Evolutionary conservation across 1,140 invertebrate genomes (phyloP).

Genomic region (Hormaphis cornu): DNA sequence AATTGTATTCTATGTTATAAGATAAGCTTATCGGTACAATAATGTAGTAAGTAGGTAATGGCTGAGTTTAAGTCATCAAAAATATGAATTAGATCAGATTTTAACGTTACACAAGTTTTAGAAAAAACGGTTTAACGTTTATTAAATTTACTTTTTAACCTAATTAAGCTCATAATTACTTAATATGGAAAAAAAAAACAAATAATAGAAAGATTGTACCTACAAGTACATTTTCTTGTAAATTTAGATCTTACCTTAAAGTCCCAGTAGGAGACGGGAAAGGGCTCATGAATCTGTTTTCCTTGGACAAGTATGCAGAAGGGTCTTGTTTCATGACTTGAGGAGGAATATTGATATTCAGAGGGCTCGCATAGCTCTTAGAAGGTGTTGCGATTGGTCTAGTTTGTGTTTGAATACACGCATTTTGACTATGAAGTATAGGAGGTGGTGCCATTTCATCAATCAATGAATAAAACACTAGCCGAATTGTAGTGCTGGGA

Average conservation of each 20-base stretch:
- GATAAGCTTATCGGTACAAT: too few species aligned
- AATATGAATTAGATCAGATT: too few species aligned
- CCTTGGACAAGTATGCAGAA: slow-evolving; percentile 14
- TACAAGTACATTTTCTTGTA: too few species aligned
- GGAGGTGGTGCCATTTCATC: slow-evolving; percentile 48
- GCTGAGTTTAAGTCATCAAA: too few species aligned
- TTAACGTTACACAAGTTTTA: too few species aligned
- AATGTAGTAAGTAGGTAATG: too few species aligned
- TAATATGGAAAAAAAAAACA: too few species aligned
- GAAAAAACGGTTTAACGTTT: too few species aligned
- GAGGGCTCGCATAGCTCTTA: neutral
- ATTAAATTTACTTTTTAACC: too few species aligned
- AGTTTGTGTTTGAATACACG: slow-evolving; percentile 23
- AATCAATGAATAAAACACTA: slow-evolving; percentile 86
- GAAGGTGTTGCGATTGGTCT: slow-evolving; percentile 14
- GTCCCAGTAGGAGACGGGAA: slow-evolving; percentile 84
- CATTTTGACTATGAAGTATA: slow-evolving; percentile 6
- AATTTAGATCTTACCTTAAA: slow-evolving; percentile 50
- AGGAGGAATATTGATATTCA: slow-evolving; percentile 25
- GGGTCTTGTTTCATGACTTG: slow-evolving; percentile 25
- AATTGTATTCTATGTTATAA: too few species aligned
- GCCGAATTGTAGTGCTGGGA: slow-evolving; percentile 91
- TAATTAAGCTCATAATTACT: too few species aligned
- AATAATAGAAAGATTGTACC: too few species aligned
- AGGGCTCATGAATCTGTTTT: slow-evolving; percentile 52